Evolutionary conservation across 2,888 invertebrate species (phyloP).

Genomic region (Exocentrus adspersus): DNA sequence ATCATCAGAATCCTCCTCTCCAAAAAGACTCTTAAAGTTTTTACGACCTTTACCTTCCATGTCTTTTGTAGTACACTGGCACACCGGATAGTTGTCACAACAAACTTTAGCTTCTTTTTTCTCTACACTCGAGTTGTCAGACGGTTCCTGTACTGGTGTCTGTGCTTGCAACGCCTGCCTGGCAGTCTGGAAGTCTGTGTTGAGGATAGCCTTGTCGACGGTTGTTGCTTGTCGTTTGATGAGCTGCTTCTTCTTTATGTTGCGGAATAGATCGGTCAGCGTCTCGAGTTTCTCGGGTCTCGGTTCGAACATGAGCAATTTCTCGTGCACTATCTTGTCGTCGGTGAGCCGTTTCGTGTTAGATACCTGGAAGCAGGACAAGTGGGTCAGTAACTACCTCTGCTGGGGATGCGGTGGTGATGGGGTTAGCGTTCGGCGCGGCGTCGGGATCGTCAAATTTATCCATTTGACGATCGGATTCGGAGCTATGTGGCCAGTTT

Average conservation of each 20-base stretch:
- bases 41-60: conserved; percentile 28
- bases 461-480: conserved; percentile 38
- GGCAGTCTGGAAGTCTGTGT: conserved; percentile 42
- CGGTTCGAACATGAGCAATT: conserved; percentile 68
- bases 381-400: conserved; percentile 41
- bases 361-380: conserved; percentile 67
- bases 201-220: conserved; percentile 8
- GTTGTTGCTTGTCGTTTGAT: conserved; percentile 35
- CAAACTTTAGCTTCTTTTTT: conserved; percentile 34
- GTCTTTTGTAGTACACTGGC: conserved; percentile 1
- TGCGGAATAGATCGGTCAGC: conserved; percentile 66
- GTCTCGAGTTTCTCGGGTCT: conserved; percentile 64
- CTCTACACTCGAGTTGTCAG: too few relatives aligned
- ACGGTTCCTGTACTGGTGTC: too few relatives aligned
- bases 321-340: conserved; percentile 65
- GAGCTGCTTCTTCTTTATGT: conserved; percentile 57
- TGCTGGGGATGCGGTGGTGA: conserved; percentile 51
- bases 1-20: conserved; percentile 65
- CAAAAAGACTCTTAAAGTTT: conserved; percentile 65
- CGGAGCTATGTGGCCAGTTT: not conserved
- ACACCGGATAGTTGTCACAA: conserved; percentile 5
- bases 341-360: conserved; percentile 69
- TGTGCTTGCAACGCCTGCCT: conserved; percentile 38
- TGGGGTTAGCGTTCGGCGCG: conserved; percentile 40
- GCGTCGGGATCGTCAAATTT: conserved; percentile 31